Percentiles rank a stretch among this genome's conserved stretches.
Conservation (phyloP, 1,140 invertebrate genomes). For the Aphidius gifuensis region DNA sequence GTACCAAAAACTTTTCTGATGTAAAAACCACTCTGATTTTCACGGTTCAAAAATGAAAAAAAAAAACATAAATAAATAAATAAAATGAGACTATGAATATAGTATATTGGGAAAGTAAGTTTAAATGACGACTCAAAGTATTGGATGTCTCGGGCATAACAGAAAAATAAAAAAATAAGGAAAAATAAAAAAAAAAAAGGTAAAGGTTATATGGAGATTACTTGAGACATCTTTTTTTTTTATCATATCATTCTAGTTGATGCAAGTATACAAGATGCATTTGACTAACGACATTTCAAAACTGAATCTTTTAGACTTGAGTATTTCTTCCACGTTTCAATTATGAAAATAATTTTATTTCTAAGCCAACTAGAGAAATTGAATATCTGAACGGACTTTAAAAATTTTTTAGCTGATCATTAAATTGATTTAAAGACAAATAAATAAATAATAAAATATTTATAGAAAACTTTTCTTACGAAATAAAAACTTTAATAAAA, state of each 20-base stretch:
- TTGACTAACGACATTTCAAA: conserved; percentile 20
- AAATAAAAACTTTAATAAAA: too few species aligned
- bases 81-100: background rate
- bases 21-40: background rate
- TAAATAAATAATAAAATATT: too few species aligned
- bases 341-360: conserved; percentile 18
- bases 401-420: too few species aligned
- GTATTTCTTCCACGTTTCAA: conserved; percentile 13
- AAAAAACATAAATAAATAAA: conserved; percentile 9
- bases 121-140: conserved; percentile 16
- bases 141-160: conserved; percentile 6
- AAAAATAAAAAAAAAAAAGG: background rate
- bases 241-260: too few species aligned
- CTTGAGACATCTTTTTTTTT: background rate
- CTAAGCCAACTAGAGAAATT: background rate
- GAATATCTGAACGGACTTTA: too few species aligned
- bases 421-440: too few species aligned
- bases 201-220: conserved; percentile 14
- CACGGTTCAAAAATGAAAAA: background rate
- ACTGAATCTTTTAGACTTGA: conserved; percentile 9
- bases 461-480: too few species aligned
- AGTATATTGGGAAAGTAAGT: background rate
- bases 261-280: conserved; percentile 11
- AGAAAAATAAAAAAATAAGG: background rate
- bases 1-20: background rate